Evolutionary conservation across 1,140 invertebrate species (phyloP).

Genomic region (Vanessa atalanta): DNA sequence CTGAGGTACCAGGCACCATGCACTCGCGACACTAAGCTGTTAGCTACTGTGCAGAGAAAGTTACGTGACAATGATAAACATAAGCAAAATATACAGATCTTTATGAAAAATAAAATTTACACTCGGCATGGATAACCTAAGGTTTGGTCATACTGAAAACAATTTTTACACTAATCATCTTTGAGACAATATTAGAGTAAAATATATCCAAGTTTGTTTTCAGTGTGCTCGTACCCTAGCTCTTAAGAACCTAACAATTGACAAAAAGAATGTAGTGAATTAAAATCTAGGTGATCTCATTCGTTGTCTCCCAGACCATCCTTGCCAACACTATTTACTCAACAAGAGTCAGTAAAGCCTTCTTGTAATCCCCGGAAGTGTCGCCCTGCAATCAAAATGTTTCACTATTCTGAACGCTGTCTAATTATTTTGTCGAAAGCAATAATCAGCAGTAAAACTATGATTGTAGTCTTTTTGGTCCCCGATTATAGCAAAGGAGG

Average conservation of each 20-base stretch:
- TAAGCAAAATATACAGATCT: conserved; percentile 78
- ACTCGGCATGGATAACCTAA: conserved; percentile 48
- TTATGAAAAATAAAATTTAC: conserved; percentile 59
- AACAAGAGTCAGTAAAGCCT: conserved; percentile 90
- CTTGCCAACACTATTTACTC: conserved; percentile 80
- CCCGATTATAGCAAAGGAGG: too few species aligned
- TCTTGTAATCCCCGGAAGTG: conserved; percentile 95
- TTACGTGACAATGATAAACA: conserved; percentile 61
- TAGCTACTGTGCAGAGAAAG: conserved; percentile 71
- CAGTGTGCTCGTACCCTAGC: conserved; percentile 44
- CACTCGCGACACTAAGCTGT: conserved; percentile 59
- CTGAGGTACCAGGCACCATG: conserved; percentile 53
- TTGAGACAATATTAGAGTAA: not conserved
- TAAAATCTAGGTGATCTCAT: conserved; percentile 52
- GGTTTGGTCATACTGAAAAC: conserved; percentile 40
- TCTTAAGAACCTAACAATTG: conserved; percentile 70
- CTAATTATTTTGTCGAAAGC: conserved; percentile 21
- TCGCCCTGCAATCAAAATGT: conserved; percentile 87
- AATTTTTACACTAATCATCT: conserved; percentile 24
- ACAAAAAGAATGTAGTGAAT: conserved; percentile 62
- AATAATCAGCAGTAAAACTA: too few species aligned
- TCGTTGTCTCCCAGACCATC: conserved; percentile 52
- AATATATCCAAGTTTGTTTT: conserved; percentile 21
- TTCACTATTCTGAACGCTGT: conserved; percentile 56
- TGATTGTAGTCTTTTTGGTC: too few species aligned